phyloP scores from a whole-genome alignment of 1,140 invertebrate genomes.

The Formica exsecta region DNA sequence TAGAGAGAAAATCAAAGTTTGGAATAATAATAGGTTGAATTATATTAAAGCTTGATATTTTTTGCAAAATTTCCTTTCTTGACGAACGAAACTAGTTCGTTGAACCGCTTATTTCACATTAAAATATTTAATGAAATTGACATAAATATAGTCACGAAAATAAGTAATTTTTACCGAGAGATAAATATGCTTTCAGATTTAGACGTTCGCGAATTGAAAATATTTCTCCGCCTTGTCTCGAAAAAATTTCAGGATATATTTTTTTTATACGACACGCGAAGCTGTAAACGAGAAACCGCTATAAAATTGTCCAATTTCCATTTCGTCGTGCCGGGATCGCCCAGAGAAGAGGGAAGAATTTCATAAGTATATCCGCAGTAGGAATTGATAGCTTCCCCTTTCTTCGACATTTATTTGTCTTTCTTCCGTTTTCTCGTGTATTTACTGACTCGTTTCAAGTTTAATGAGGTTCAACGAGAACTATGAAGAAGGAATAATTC shows the following conservation, averaged over 20 bases:
- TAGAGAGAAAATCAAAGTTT: conserved; percentile 3
- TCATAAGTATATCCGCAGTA: conserved; percentile 46
- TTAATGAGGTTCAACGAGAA: not conserved
- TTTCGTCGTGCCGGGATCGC: conserved; percentile 57
- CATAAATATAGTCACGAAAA: not conserved
- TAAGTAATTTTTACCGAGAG: not conserved
- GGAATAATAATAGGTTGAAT: not conserved
- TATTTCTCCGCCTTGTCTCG: not conserved
- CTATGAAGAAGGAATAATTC: conserved; percentile 5
- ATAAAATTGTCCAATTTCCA: conserved; percentile 70
- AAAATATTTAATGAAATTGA: not conserved
- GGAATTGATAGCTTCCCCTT: conserved; percentile 64
- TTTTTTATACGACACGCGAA: conserved; percentile 19
- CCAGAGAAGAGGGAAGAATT: conserved; percentile 6
- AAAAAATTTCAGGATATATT: conserved; percentile 35
- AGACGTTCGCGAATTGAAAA: not conserved
- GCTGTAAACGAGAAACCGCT: conserved; percentile 43
- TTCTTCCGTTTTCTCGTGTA: not conserved
- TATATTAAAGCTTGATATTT: not conserved
- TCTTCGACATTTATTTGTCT: conserved; percentile 33
- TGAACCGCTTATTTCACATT: not conserved
- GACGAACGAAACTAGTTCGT: too few species aligned
- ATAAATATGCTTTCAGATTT: not conserved
- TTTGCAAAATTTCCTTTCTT: not conserved
- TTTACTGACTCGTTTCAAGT: conserved; percentile 18